phyloP scores from a whole-genome alignment of 1,140 invertebrate genomes.

The Archivesica marissinica region DNA sequence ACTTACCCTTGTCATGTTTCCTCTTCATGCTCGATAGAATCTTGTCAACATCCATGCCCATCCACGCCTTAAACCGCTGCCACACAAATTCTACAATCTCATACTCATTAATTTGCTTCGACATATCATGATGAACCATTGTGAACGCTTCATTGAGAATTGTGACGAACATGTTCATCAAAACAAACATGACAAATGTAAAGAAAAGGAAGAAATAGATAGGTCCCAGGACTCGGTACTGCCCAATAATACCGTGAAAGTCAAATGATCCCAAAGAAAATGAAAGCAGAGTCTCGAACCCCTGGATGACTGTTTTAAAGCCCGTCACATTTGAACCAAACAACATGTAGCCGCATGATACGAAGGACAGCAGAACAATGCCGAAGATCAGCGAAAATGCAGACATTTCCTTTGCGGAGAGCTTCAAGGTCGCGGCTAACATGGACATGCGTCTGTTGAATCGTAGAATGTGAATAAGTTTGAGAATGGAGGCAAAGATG shows the following conservation, averaged over 20 bases:
- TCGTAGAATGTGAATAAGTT: slow-evolving; percentile 85
- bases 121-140: slow-evolving; percentile 86
- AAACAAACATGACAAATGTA: slow-evolving; percentile 84
- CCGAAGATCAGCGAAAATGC: slow-evolving; percentile 81
- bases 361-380: slow-evolving; percentile 79
- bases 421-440: slow-evolving; percentile 80
- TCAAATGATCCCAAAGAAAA: slow-evolving; percentile 72
- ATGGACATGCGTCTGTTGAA: slow-evolving; percentile 85
- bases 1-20: slow-evolving; percentile 48
- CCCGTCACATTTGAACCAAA: slow-evolving; percentile 82
- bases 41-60: slow-evolving; percentile 63
- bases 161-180: slow-evolving; percentile 86
- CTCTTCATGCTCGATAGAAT: slow-evolving; percentile 4
- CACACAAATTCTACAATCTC: slow-evolving; percentile 87
- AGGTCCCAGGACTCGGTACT: slow-evolving; percentile 77
- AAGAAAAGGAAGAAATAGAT: slow-evolving; percentile 85
- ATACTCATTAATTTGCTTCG: slow-evolving; percentile 87
- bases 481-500: slow-evolving; percentile 84
- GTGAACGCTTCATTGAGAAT: slow-evolving; percentile 86
- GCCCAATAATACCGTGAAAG: slow-evolving; percentile 64
- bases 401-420: slow-evolving; percentile 77
- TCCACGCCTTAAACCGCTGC: slow-evolving; percentile 72
- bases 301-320: slow-evolving; percentile 84
- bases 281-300: slow-evolving; percentile 72
- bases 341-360: slow-evolving; percentile 83